Evolutionary conservation across 2,797 vertebrate species (phyloP).

Genomic region (Mormyrus hasselquistii): DNA sequence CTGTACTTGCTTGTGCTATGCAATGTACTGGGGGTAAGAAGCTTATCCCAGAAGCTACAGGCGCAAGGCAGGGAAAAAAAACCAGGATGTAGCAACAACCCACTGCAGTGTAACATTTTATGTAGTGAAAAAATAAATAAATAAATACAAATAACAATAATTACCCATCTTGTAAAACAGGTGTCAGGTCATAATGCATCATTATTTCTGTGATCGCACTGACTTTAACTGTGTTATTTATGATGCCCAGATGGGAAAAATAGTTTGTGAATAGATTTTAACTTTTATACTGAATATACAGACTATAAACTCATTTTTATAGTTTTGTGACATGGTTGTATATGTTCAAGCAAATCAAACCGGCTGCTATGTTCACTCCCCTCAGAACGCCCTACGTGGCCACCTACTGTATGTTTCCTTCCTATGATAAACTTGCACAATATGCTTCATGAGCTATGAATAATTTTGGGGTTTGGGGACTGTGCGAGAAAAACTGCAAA

Average conservation of each 20-base stretch:
- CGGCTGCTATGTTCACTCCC: not conserved
- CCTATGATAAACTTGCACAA: not conserved
- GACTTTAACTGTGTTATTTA: not conserved
- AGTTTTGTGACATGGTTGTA: not conserved
- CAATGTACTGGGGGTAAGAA: not conserved
- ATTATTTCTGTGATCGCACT: not conserved
- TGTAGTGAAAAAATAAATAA: not conserved
- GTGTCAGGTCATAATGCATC: not conserved
- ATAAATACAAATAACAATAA: not conserved
- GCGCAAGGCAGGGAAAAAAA: not conserved
- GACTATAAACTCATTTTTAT: not conserved
- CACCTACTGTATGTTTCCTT: not conserved
- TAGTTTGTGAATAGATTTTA: not conserved
- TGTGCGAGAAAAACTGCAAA: not conserved
- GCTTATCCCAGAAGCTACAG: not conserved
- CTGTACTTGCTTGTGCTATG: not conserved
- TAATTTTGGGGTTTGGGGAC: not conserved
- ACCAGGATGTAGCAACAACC: not conserved
- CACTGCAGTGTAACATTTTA: not conserved
- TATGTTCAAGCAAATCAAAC: not conserved
- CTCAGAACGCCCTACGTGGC: not conserved
- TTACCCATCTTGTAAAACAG: not conserved
- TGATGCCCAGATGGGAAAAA: not conserved
- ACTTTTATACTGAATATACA: not conserved
- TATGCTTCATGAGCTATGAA: not conserved